Evolutionary conservation across 1,140 invertebrate species (phyloP).

Genomic region (Drosophila sechellia): DNA sequence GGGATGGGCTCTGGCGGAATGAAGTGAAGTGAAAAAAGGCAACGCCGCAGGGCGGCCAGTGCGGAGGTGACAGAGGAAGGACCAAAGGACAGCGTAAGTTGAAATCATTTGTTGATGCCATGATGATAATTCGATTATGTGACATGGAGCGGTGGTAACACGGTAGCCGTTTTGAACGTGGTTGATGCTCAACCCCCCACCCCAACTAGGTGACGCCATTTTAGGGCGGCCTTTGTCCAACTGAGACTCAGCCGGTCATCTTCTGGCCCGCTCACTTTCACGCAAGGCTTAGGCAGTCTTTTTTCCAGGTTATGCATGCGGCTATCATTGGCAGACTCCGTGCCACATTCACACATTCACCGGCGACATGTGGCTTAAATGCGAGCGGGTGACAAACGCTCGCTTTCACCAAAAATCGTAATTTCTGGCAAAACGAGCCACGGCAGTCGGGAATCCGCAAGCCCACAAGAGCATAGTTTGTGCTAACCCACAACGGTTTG

Average conservation of each 20-base stretch:
- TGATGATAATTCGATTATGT: slow-evolving; percentile 81
- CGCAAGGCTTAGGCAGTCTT: slow-evolving; percentile 22
- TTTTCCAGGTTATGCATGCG: slow-evolving; percentile 14
- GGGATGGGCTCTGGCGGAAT: slow-evolving; percentile 10
- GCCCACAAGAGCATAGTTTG: slow-evolving; percentile 50
- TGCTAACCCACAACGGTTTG: slow-evolving; percentile 38
- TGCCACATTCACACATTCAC: slow-evolving; percentile 30
- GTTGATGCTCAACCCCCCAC: slow-evolving; percentile 5
- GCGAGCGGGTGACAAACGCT: slow-evolving; percentile 50
- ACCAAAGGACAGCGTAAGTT: slow-evolving; percentile 48
- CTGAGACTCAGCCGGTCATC: slow-evolving; percentile 3
- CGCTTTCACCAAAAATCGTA: slow-evolving; percentile 60
- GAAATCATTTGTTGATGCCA: slow-evolving; percentile 82
- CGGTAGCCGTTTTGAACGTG: slow-evolving; percentile 15
- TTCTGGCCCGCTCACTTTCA: slow-evolving; percentile 18
- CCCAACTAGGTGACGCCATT: slow-evolving; percentile 6
- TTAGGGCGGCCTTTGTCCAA: background rate
- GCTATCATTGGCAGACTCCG: slow-evolving; percentile 45
- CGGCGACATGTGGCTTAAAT: slow-evolving; percentile 51
- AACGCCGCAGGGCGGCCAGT: slow-evolving; percentile 42
- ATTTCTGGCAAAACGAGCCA: slow-evolving; percentile 61
- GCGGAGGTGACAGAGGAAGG: slow-evolving; percentile 52
- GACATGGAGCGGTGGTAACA: slow-evolving; percentile 43
- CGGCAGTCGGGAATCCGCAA: slow-evolving; percentile 36
- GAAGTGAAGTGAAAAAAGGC: slow-evolving; percentile 75